These are phyloP conservation scores for Hydractinia symbiolongicarpus DNA, from an alignment of 30 jellyfish, hydroid and myxozoan species.

Conservation along the genomic window DNA sequence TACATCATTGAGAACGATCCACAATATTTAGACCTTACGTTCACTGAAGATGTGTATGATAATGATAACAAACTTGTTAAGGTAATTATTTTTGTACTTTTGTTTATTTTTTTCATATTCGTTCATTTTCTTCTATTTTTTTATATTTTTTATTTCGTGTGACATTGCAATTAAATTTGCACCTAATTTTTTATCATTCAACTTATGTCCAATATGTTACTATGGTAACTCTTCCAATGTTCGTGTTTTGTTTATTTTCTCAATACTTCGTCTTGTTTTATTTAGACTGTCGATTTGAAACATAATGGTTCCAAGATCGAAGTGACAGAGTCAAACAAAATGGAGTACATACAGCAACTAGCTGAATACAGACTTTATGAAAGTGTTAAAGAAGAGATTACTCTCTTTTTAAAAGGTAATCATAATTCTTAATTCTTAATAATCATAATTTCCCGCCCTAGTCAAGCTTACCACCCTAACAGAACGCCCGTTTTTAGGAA, in stretches of 20 bases:
- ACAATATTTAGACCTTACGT: slow-evolving; percentile 62
- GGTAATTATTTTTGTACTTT: slow-evolving; percentile 30
- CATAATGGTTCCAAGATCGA: slow-evolving; percentile 74
- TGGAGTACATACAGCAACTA: slow-evolving; percentile 59
- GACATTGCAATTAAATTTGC: background rate
- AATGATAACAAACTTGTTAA: slow-evolving; percentile 44
- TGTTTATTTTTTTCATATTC: background rate
- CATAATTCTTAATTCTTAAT: too few relatives aligned
- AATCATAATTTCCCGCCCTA: background rate
- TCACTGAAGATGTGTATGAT: slow-evolving; percentile 92
- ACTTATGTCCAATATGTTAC: background rate
- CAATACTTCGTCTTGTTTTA: background rate
- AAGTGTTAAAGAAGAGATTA: slow-evolving; percentile 67
- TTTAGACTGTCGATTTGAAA: slow-evolving; percentile 76
- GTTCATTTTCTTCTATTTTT: background rate
- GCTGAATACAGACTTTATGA: slow-evolving; percentile 80
- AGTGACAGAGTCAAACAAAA: slow-evolving; percentile 66
- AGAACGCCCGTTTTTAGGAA: background rate
- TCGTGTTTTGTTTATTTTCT: background rate
- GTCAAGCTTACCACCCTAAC: background rate
- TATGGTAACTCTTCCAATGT: background rate
- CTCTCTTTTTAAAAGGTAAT: slow-evolving; percentile 70
- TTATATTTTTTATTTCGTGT: background rate
- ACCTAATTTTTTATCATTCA: background rate
- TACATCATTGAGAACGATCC: slow-evolving; percentile 86